Evolutionary conservation across 2,888 invertebrate genomes (phyloP).

Genomic region (Meiosimyza platycephala): DNA sequence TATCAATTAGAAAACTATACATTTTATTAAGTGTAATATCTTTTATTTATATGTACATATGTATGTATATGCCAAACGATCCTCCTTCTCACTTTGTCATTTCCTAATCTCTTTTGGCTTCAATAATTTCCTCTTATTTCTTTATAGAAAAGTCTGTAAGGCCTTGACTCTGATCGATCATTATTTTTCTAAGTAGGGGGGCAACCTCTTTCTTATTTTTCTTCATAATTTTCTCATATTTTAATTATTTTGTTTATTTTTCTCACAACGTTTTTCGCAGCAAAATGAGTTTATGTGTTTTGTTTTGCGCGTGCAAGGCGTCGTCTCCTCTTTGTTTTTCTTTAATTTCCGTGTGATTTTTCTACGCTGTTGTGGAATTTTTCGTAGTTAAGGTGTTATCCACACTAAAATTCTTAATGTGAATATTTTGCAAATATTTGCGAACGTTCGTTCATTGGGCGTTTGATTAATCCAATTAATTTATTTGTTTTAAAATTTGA

Average conservation of each 20-base stretch:
- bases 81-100: no score
- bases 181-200: background rate
- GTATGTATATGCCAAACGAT: no score
- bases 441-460: no score
- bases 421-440: no score
- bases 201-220: background rate
- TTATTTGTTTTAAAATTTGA: no score
- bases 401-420: no score
- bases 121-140: background rate
- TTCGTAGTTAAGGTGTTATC: no score
- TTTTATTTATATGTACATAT: no score
- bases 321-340: slow-evolving; percentile 14
- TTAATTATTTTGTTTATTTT: background rate
- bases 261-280: background rate
- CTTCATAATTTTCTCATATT: slow-evolving; percentile 7
- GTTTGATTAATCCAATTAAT: no score
- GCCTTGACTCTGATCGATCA: background rate
- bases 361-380: background rate
- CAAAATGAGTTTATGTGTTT: background rate
- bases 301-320: slow-evolving; percentile 1
- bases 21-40: no score
- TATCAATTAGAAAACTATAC: no score
- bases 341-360: slow-evolving; percentile 7
- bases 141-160: background rate
- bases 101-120: background rate